Evolutionary conservation across 1,140 invertebrate species (phyloP).

Genomic region (Eueides isabella): DNA sequence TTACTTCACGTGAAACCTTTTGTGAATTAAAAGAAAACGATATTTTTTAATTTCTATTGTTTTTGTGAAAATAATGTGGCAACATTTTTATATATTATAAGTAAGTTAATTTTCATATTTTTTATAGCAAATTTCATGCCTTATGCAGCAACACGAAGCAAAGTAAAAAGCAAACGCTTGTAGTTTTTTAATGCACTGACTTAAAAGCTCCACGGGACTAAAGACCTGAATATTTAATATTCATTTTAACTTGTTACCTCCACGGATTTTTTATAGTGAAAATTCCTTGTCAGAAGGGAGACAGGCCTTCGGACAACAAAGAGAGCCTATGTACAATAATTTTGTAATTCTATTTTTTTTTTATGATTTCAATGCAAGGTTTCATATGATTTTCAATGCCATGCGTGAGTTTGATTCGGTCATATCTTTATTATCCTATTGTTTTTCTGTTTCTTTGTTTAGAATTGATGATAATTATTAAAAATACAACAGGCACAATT

Average conservation of each 20-base stretch:
- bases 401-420: background rate
- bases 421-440: slow-evolving; percentile 18
- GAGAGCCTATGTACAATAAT: background rate
- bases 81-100: background rate
- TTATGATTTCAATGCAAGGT: background rate
- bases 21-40: background rate
- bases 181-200: too few relatives aligned
- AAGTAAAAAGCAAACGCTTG: too few relatives aligned
- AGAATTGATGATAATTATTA: slow-evolving; percentile 13
- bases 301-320: too few relatives aligned
- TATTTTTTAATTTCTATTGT: background rate
- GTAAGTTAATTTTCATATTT: too few relatives aligned
- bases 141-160: too few relatives aligned
- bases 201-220: too few relatives aligned
- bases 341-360: background rate
- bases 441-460: slow-evolving; percentile 26
- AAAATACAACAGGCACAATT: slow-evolving; percentile 22
- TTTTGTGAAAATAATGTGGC: background rate
- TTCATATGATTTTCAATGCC: slow-evolving; percentile 2
- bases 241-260: too few relatives aligned
- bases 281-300: too few relatives aligned
- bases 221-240: too few relatives aligned
- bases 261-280: too few relatives aligned
- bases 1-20: slow-evolving; percentile 17
- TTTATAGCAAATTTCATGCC: too few relatives aligned